Evolutionary conservation across 2,888 invertebrate genomes (phyloP).

Genomic region (Furcula furcula): DNA sequence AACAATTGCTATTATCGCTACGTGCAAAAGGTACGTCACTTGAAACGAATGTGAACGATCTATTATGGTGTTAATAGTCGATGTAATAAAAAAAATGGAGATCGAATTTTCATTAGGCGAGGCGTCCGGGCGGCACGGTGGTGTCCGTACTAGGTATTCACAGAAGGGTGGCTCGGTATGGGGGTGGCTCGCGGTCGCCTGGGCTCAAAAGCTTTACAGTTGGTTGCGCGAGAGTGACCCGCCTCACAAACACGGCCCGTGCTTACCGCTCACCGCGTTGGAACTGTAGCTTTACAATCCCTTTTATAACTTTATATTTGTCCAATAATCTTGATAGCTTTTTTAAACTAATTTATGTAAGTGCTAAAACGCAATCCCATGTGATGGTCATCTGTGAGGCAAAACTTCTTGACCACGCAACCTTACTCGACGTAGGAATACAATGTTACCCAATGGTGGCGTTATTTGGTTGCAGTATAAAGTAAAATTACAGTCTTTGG

Average conservation of each 20-base stretch:
- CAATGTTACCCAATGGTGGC: too few relatives aligned
- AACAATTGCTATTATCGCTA: conserved; percentile 6
- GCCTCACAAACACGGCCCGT: conserved; percentile 73
- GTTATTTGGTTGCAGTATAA: too few relatives aligned
- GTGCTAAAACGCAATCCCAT: too few relatives aligned
- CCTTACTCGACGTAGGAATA: too few relatives aligned
- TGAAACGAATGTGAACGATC: not conserved
- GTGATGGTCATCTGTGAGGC: too few relatives aligned
- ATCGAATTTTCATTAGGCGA: conserved; percentile 78
- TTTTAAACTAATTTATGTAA: too few relatives aligned
- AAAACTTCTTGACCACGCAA: too few relatives aligned
- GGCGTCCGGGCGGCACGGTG: conserved; percentile 76
- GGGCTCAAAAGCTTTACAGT: conserved; percentile 80
- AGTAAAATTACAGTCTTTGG: too few relatives aligned
- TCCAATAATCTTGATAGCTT: conserved; percentile 29
- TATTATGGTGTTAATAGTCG: conserved; percentile 15
- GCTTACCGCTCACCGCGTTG: conserved; percentile 56
- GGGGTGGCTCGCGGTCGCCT: conserved; percentile 58
- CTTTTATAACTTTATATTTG: conserved; percentile 42
- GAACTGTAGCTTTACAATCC: conserved; percentile 52
- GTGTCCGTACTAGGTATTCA: conserved; percentile 65
- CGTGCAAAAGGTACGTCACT: not conserved
- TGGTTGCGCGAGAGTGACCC: conserved; percentile 79
- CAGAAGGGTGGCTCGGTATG: conserved; percentile 26
- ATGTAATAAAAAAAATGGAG: conserved; percentile 59